Base-by-base conservation (phyloP, 2,888 invertebrate species). In the Drosophila colorata region DNA sequence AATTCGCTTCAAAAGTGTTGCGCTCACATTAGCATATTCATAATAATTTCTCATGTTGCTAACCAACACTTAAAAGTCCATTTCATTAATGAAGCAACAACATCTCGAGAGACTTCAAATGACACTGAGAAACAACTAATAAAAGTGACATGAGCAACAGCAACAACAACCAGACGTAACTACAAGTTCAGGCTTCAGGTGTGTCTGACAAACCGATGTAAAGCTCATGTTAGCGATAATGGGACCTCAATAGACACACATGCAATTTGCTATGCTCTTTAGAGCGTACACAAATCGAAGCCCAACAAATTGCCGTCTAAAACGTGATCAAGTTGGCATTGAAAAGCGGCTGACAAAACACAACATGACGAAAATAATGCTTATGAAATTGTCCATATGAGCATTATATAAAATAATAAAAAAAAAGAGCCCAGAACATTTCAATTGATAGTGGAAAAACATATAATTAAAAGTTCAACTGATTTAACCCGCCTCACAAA, bases 251-350 rank as follows among this genome's bases (percentile, higher is more conserved):
- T 43, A 46, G 38, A 56, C 38, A 69, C 41, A 70, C 41, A 46
- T 63, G 56, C 59, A 74, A 78, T 75, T 85, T 78, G 75, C 56
- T 53, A 87, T 71, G 87, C 84, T 85, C 71, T 88, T 85, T 84
- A 81, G 69, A 73, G 71, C 66, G 73, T 84, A 72, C 72, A 72
- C 61, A 81, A 81, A 69, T 69, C 48, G 33, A 69, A 65, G 65
- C 63, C 58, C 63, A 78, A 75, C 83, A 88, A 84, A 88, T 88
- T 88, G 85, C 76, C 64, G 64, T 68, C 73, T 46, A 75, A 87
- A 87, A 67, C 84, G 84, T 85, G 84, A 87, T 55, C 79, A 60
- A 65, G 66, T 78, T 85, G 84, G 87, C 89, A 85, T 88, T 85
- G 84, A 84, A 87, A 83, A 43, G 44, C 57, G 69, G 48, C 66